phyloP scores from a whole-genome alignment of 2,113 vertebrate species.

The Daphoenositta chrysoptera region DNA sequence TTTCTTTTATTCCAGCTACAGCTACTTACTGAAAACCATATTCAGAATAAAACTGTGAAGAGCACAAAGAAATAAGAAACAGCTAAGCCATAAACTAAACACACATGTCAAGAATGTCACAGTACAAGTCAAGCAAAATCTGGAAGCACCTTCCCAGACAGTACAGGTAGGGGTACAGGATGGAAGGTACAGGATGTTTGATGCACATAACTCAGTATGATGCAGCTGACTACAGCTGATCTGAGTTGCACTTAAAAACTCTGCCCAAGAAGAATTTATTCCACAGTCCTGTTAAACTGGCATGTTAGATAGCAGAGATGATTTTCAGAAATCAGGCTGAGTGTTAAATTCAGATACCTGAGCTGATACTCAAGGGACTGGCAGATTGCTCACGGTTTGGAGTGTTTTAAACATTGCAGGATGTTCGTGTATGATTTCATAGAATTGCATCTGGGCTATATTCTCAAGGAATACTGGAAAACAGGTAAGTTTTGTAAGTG shows the following conservation, averaged over 20 bases:
- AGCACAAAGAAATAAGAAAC: neutral
- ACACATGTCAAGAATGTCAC: neutral
- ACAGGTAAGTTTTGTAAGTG: neutral
- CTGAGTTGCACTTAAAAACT: neutral
- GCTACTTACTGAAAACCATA: neutral
- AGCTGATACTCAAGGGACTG: neutral
- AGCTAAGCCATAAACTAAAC: neutral
- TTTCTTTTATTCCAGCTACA: neutral
- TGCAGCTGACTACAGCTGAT: neutral
- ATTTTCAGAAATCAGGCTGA: neutral
- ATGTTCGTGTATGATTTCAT: neutral
- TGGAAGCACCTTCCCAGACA: neutral
- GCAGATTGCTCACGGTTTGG: neutral
- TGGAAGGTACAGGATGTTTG: too few relatives aligned
- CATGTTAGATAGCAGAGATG: neutral
- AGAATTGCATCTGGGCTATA: neutral
- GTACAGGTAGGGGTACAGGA: too few relatives aligned
- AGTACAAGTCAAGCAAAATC: neutral
- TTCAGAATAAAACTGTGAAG: neutral
- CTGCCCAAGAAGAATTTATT: neutral
- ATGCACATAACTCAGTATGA: neutral
- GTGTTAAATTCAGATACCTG: neutral
- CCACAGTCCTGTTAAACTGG: neutral
- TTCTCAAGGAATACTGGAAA: neutral
- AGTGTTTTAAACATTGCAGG: neutral